A percentile compares a stretch with the other conserved stretches of the same genome.
Conservation (phyloP, 2,113 vertebrate genomes). For the Coracopsis vasa region DNA sequence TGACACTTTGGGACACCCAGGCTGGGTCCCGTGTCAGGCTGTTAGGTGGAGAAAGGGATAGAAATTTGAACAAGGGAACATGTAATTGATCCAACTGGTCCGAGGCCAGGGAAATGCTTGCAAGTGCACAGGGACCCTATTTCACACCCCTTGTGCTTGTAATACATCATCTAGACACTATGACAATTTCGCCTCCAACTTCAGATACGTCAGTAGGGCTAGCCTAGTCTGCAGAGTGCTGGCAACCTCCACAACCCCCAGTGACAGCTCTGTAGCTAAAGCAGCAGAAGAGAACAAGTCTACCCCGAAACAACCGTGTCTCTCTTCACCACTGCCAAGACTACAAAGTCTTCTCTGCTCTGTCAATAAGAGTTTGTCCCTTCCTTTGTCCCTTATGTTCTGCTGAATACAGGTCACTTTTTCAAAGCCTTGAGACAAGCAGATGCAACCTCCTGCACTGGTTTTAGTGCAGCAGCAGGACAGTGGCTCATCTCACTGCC, state of each 20-base stretch:
- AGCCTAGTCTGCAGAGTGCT: not conserved
- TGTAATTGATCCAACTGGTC: not conserved
- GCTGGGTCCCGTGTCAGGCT: not conserved
- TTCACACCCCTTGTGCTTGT: not conserved
- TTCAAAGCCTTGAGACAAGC: not conserved
- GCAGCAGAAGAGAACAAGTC: not conserved
- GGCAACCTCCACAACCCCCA: not conserved
- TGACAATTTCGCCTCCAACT: not conserved
- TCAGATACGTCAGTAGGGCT: not conserved
- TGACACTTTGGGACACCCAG: not conserved
- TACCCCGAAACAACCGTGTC: not conserved
- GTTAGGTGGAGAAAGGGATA: not conserved
- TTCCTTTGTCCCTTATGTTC: not conserved
- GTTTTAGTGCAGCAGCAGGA: not conserved
- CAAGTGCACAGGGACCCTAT: not conserved
- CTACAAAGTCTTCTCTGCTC: not conserved
- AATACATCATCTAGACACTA: not conserved
- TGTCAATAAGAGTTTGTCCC: not conserved
- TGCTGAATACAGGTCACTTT: not conserved
- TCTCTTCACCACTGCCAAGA: not conserved
- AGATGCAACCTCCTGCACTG: slow-evolving; percentile 7
- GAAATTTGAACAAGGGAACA: not conserved
- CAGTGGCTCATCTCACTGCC: not conserved
- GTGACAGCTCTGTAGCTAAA: not conserved
- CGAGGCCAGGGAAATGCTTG: not conserved